Base-by-base conservation (phyloP, 2,797 vertebrate species). In the Pterois miles region DNA sequence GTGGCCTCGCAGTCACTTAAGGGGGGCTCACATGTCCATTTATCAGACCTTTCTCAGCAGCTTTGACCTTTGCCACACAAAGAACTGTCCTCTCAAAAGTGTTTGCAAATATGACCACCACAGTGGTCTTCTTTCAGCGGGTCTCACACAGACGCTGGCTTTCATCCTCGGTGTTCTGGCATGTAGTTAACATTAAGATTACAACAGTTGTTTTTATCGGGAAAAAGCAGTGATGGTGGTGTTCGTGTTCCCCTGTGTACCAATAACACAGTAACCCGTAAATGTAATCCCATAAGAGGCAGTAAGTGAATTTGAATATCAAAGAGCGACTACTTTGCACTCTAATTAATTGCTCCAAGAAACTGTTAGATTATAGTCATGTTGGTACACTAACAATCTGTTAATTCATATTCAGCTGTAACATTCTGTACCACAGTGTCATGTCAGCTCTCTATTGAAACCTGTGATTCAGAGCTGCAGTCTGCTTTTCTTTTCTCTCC, bases 1-100 rank as follows among this genome's bases (percentile, higher is more conserved):
- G 53, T 83, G 79, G 86, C 78, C 87, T 83, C 77, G 36, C 69
- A 83, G 64, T 71, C 81, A 80, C 87, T 88, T 89, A 84, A 82
- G 78, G 66, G 52, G 65, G 81, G 54, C 76, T 92, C 80, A 86
- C 65, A 71, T 84, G 48, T 88, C 89, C 78, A 71, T 91, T 91
- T 79, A 88, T 86, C 75, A 46, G 80, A 57, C 78, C 78, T 78
- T 65, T 81, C 78, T 82, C 77, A 82, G 67, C 65, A 52, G 57
- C 20, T 1, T 53, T 78, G 74, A 72, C 73, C 78, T 83, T 86
- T 81, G 25, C 59, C 5, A 34, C 53, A 78, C 78, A 90, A 89
- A 81, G 63, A 82, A 53, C 66, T 40, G 40, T 67, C 69, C 58
- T 68, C 56, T 70, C 23, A 65, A 62, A 64, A 58, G 69, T 46